Evolutionary conservation across 2,113 vertebrate genomes (phyloP), one percentile per base, ranked within the genome.

Genomic region (Scomber colias): DNA sequence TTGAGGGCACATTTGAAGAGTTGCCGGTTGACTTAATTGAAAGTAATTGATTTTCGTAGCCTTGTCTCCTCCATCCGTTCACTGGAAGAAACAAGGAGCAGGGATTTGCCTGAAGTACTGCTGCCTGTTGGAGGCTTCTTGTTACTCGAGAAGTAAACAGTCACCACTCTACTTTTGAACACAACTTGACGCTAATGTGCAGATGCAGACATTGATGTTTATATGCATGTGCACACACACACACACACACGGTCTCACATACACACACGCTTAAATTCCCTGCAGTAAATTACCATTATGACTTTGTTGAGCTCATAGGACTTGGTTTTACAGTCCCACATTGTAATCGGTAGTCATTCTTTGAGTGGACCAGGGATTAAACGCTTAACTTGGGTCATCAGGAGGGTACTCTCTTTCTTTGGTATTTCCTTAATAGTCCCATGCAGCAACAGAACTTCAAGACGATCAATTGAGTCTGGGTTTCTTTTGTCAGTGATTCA

Each of bases 21-120:
- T 96, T 94, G 94, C 96, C 93, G 93, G 95, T 96, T 98, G 96
- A 97, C 96, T 97, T 98, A 97, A 98, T 97, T 97, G 96, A 96
- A 96, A 94, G 95, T 97, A 97, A 97, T 97, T 97, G 96, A 92
- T 92, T 92, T 88, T 86, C 66, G 74, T 17, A 63, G 78, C 71
- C 81, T 95, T 92, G 95, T 95, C 95, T 95, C 95, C 95, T 96
- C 94, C 95, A 94, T 95, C 94, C 87, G 85, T 93, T 95, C 93
- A 94, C 95, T 90, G 95, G 76, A 86, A 81, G 78, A 76, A 85
- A 89, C 63, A 67, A 96, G 95, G 93, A 95, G 92, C 46, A 30
- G 74, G 83, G 94, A 96, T 94, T 96, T 94, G 96, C 97, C 97
- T 96, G 69, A 70, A 90, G 89, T 81, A 50, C 49, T 51, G 81